Base-by-base conservation (phyloP, 2,113 vertebrate species). In the Carollia perspicillata region DNA sequence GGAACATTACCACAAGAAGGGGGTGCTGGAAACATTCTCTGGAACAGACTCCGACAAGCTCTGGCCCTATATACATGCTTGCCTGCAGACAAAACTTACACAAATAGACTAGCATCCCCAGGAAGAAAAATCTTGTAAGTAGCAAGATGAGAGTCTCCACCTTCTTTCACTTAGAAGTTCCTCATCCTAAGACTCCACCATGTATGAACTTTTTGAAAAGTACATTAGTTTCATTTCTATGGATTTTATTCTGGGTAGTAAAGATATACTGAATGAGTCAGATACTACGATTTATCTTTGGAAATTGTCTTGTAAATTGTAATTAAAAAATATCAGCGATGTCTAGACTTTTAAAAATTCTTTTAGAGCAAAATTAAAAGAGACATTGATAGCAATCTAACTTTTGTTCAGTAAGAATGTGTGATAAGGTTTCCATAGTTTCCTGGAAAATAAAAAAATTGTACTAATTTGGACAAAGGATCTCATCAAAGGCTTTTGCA, bases 31-130 rank as follows among this genome's bases (percentile, higher is more conserved):
- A 98, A 99, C 98, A 16, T 99, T 99, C 96, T 98, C 98, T 23
- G 99, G 99, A 97, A 99, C 98, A 44, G 99, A 99, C 98, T 99
- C 99, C 91, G 99, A 99, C 98, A 99, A 99, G 98, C 99, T 99
- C 94, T 99, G 99, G 99, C 99, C 99, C 11, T 98, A 98, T 1
- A 86, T 99, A 22, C 98, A 98, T 87, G 95, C 97, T 3, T 99
- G 99, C 95, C 98, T 99, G 86, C 97, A 97, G 94, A 98, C 97
- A 53, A 99, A 98, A 97, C 55, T 99, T 89, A 95, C 97, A 58
- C 92, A 97, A 6, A 69, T 97, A 26, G 97, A 91, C 68, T 95
- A 98, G 97, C 95, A 75, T 87, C 23, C 51, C 89, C 71, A 26
- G 71, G 89, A 92, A 96, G 95, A 97, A 90, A 88, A 4, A 92